phyloP scores from a whole-genome alignment of 2,888 invertebrate genomes.

The Acanthosepion pharaonis region DNA sequence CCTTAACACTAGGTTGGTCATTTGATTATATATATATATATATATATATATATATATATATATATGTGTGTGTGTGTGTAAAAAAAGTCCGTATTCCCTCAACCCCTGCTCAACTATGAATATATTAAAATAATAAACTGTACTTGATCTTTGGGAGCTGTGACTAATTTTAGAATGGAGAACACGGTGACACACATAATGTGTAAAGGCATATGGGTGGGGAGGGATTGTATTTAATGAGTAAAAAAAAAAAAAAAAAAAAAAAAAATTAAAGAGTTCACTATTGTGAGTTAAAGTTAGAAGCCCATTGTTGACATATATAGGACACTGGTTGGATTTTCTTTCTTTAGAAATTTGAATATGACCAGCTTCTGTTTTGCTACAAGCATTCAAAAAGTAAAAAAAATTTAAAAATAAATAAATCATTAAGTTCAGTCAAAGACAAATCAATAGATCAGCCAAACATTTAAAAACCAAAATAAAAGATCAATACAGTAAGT shows the following conservation, averaged over 20 bases:
- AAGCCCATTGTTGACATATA: not conserved
- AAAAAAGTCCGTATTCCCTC: not conserved
- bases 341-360: not conserved
- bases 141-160: not conserved
- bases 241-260: not conserved
- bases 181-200: not conserved
- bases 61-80: too few species aligned
- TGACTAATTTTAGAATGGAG: slow-evolving; percentile 8
- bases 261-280: not conserved
- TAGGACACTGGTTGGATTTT: not conserved
- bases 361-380: not conserved
- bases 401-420: not conserved
- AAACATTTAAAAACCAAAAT: too few species aligned
- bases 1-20: not conserved
- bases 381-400: not conserved
- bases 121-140: not conserved
- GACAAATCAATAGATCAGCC: too few species aligned
- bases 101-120: not conserved
- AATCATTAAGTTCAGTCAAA: not conserved
- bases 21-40: not conserved
- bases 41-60: too few species aligned
- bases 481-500: too few species aligned
- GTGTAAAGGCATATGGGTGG: not conserved
- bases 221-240: not conserved
- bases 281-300: not conserved